Evolutionary conservation across 2,888 invertebrate species (phyloP), one percentile per base, ranked within the genome.

Genomic region (Eudasyphora cyanicolor): DNA sequence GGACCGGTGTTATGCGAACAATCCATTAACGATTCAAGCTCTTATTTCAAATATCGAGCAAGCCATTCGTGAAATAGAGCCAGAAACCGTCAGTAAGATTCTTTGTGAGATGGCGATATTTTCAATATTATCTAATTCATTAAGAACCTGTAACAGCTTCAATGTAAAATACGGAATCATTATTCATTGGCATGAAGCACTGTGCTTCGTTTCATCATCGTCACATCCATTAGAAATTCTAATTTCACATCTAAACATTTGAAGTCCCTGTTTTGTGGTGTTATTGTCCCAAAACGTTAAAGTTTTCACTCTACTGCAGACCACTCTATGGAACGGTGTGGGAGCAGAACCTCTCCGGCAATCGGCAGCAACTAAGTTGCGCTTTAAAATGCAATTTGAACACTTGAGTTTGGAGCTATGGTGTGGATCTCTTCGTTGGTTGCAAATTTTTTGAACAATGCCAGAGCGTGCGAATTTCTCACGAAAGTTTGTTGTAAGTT

Each of bases 381-480:
- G 51, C 69, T 73, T 67, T 27, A 49, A 51, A 42, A 74, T 74
- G 51, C 49, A 73, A 51, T 76, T 82, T 76, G 32, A 19, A 54
- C 38, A 57, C 73, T 21, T 27, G 14, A 12, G 64, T 12, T 64
- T 1, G 1, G 19, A 21, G 21, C 19, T 35, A 21, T 21, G 19
- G 51, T 4, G 51, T 4, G 21, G 19, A 57, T 57, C 27, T 54
- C n/a, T 57, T 27, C 10, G 27, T 54, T 54, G 27, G 14, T 17
- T 45, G 8, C 19, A 79, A 67, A 57, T 21, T 29, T 45, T 38
- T 35, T 38, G 32, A 77, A 80, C 80, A 78, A 84, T 79, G 57
- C 27, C 45, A 60, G 82, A 86, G 79, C 85, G 85, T 86, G 86
- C 83, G 86, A 86, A 86, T 60, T 85, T 86, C 86, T 86, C 86